Evolutionary conservation across 2,113 vertebrate genomes (phyloP).

Genomic region (Pseudorasbora parva): DNA sequence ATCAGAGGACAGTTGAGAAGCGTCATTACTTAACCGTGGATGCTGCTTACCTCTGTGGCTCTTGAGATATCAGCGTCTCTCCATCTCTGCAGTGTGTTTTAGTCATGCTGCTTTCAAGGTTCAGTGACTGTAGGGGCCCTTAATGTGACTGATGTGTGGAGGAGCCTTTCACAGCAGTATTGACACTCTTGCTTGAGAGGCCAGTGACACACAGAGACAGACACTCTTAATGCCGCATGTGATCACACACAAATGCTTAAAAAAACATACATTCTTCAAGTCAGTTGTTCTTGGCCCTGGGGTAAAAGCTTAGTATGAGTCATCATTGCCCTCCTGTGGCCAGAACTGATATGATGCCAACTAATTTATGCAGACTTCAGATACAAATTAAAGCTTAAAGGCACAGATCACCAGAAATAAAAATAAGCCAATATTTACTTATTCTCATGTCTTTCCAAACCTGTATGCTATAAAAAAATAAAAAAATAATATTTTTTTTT

Average conservation of each 20-base stretch:
- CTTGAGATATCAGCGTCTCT: background rate
- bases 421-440: background rate
- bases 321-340: constrained; percentile 43
- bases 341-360: background rate
- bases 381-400: background rate
- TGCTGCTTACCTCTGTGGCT: background rate
- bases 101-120: constrained; percentile 12
- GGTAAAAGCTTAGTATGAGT: constrained; percentile 3
- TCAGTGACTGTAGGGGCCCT: constrained; percentile 3
- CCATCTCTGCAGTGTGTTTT: constrained; percentile 24
- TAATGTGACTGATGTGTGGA: constrained; percentile 40
- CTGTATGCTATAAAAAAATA: background rate
- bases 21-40: constrained; percentile 14
- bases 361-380: background rate
- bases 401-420: background rate
- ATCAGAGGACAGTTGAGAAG: background rate
- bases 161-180: constrained; percentile 18
- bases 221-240: background rate
- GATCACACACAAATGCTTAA: background rate
- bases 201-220: background rate
- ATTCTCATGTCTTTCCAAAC: background rate
- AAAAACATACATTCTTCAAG: background rate
- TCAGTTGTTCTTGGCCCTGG: background rate
- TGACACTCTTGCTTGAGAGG: constrained; percentile 12
- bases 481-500: too few relatives aligned